A percentile compares a stretch with the other conserved stretches of the same genome.
These are phyloP conservation scores for Lophotriccus pileatus DNA, from an alignment of 2,797 vertebrate species.

Conservation along the genomic window DNA sequence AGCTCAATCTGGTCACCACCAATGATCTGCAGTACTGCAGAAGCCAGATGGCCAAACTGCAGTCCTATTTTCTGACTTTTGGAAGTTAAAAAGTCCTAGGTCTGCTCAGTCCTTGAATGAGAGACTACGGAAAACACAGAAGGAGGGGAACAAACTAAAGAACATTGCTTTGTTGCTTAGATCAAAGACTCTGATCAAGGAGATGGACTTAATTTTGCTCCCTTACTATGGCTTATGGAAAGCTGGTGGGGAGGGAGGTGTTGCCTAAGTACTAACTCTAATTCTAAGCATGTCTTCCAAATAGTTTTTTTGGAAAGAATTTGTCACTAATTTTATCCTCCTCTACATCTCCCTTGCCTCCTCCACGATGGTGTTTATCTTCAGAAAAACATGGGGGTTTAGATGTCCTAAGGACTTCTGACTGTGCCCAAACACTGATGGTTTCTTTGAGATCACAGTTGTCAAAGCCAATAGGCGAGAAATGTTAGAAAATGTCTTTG, in stretches of 20 bases:
- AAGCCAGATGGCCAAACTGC: background rate
- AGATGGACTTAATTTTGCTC: background rate
- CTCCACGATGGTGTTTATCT: background rate
- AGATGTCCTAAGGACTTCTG: background rate
- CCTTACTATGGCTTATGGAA: background rate
- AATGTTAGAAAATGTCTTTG: background rate
- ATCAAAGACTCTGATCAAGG: background rate
- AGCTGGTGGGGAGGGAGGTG: background rate
- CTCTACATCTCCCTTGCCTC: fast-evolving
- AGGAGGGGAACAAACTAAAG: background rate
- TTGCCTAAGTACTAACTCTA: background rate
- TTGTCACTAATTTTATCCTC: background rate
- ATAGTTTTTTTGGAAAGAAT: background rate
- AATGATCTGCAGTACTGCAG: background rate
- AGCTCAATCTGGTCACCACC: background rate
- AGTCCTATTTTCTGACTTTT: background rate
- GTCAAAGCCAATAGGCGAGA: background rate
- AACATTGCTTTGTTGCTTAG: background rate
- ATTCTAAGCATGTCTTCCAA: background rate
- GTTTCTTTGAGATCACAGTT: background rate
- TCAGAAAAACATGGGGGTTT: background rate
- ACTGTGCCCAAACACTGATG: background rate
- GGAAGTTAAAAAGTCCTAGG: background rate
- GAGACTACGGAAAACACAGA: background rate
- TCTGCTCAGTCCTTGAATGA: background rate